Percentiles rank a stretch among this genome's conserved stretches.
Conservation (phyloP, 2,888 invertebrate genomes). For the Periphyllus acericola region DNA sequence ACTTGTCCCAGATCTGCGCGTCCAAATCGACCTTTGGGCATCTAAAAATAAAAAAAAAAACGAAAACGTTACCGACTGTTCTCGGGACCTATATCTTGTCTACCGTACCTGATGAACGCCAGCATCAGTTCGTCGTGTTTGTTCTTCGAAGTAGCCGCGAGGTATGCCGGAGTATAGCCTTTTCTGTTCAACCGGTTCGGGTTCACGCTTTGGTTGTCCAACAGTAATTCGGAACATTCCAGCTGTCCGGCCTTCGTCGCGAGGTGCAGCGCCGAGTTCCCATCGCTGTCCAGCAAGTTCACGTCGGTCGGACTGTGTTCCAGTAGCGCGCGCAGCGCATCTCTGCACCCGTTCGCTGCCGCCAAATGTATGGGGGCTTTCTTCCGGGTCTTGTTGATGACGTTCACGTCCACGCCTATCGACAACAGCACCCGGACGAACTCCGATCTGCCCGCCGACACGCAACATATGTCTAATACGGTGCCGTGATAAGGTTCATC, state of each 20-base stretch:
- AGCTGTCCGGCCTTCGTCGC: conserved; percentile 70
- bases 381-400: conserved; percentile 71
- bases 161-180: conserved; percentile 67
- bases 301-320: conserved; percentile 68
- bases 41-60: conserved; percentile 12
- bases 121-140: conserved; percentile 70
- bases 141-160: conserved; percentile 67
- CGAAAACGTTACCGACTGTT: background rate
- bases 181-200: conserved; percentile 66
- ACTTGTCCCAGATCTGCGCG: conserved; percentile 71
- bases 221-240: conserved; percentile 65
- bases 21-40: conserved; percentile 72
- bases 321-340: conserved; percentile 69
- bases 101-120: conserved; percentile 70
- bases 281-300: conserved; percentile 69
- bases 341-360: conserved; percentile 70
- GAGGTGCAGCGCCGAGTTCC: conserved; percentile 71
- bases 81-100: background rate
- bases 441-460: conserved; percentile 69
- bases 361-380: conserved; percentile 77
- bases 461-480: conserved; percentile 72
- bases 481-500: conserved; percentile 73
- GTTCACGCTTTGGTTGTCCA: conserved; percentile 66
- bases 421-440: conserved; percentile 73
- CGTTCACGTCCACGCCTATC: conserved; percentile 74